Evolutionary conservation across 64 coral and sea anemone species (phyloP), one percentile per base, ranked within the genome.

Genomic region (Cladopsammia gracilis): DNA sequence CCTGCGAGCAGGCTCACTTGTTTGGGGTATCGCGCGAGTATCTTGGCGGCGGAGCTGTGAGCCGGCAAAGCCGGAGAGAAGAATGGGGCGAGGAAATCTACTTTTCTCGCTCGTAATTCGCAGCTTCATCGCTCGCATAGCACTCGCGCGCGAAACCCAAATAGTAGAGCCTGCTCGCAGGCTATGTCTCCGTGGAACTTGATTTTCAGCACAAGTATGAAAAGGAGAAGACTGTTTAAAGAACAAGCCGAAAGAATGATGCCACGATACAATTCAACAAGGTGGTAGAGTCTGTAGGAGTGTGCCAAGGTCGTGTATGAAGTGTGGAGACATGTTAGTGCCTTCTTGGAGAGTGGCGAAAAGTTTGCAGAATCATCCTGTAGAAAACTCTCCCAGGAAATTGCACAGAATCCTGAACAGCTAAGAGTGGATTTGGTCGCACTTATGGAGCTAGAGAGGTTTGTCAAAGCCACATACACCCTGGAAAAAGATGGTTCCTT

Each of bases 381-480:
- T 10, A 44, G 48, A 4, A 76, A 76, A 18, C 73, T 73, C 34
- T 25, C 73, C n/a, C 1, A 76, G 9, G 20, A 0, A 76, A 44
- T 76, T 14, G 4, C 14, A 34, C 73, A 76, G 12, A 76, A 34
- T 34, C 24, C 73, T 14, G 20, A 13, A 13, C 73, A 76, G 24
- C 20, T 76, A 76, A 24, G 73, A 19, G 73, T 76, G 9, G 22
- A 76, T 15, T 6, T 26, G 12, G 73, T 23, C 16, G 73, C 70
- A 24, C 73, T 76, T 26, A 76, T 76, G 9, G 73, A 76, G 73
- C 20, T 76, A 14, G 73, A 76, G 73, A 76, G 18, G 73, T 76
- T n/a, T 24, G 73, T 47, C 12, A 76, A 76, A 34, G 73, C 73
- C 9, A 76, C 73, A 34, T 34, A 34, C 34, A 34, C 34, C 73